Base-by-base conservation (phyloP, 2,888 invertebrate genomes). In the Bhutanitis thaidina region DNA sequence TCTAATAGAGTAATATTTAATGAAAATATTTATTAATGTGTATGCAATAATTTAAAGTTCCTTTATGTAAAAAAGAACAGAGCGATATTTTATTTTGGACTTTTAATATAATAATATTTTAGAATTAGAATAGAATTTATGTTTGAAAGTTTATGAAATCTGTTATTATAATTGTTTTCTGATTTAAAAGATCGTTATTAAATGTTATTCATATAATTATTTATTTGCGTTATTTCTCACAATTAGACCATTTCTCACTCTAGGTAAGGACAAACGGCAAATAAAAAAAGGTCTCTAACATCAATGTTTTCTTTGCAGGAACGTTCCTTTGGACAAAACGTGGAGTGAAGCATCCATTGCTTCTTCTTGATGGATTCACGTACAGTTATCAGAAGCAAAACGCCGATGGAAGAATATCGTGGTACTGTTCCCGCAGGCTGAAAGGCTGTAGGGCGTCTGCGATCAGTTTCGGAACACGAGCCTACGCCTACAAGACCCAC, bases 391-490 rank as follows among this genome's bases (percentile, higher is more conserved):
- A 89, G 64, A 87, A 88, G 59, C 71, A 73, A 53, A 87, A 88
- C 55, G 88, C 80, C 7, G 77, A 86, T 55, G 88, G 87, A 1
- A 69, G 85, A 37, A 65, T 85, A 54, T 81, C 83, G 16, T 90
- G 89, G 89, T 88, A 88, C 61, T 89, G 89, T 55, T 89, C 89
- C 0, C 64, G 84, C 55, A 74, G 87, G 49, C 63, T 87, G 39
- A 85, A 80, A 44, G 89, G 89, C 0, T 89, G 89, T 60, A 73
- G 77, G 39, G 82, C 85, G 1, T 76, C 85, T 0, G 88, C 86
- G 0, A 74, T 83, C 45, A 88, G 84, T 53, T 60, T 80, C 20
- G 86, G 84, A 0, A 69, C 69, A 5, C 67, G 56, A 46, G 78
- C 73, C 0, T 65, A 65, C 34, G 57, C 75, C 0, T 64, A 69